Evolutionary conservation across 2,888 invertebrate species (phyloP).

Genomic region (Pinctada fucata): DNA sequence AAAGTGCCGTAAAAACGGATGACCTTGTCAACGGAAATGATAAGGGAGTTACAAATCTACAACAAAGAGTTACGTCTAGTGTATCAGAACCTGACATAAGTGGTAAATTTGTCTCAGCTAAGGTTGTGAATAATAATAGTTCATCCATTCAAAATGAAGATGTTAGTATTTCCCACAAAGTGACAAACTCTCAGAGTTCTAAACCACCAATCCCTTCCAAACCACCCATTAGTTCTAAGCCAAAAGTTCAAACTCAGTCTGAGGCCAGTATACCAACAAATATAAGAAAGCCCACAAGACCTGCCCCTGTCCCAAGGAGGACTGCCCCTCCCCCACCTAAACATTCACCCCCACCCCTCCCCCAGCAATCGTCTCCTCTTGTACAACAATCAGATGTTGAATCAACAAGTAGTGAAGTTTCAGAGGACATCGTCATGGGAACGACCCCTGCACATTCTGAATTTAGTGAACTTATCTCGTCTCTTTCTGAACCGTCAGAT

Average conservation of each 20-base stretch:
- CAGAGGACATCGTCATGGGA: not conserved
- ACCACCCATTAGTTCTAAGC: constrained; percentile 35
- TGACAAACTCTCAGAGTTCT: not conserved
- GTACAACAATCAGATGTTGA: constrained; percentile 7
- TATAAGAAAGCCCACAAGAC: constrained; percentile 16
- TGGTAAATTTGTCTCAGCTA: not conserved
- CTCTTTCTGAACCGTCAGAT: no score
- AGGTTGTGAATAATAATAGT: not conserved
- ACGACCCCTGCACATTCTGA: no score
- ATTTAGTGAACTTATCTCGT: no score
- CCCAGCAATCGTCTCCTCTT: constrained; percentile 23
- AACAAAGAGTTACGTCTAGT: not conserved
- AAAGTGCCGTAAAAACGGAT: not conserved
- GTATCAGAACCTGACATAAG: constrained; percentile 8
- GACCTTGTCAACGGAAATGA: constrained; percentile 1
- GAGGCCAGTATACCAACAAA: not conserved
- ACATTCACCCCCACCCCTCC: constrained; percentile 25
- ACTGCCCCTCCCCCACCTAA: constrained; percentile 50
- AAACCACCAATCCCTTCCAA: constrained; percentile 38
- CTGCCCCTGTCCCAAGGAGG: constrained; percentile 46
- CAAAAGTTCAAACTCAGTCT: constrained; percentile 20
- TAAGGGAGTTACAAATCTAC: not conserved
- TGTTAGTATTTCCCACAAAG: not conserved
- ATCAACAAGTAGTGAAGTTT: constrained; percentile 4
- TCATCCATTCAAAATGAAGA: not conserved